phyloP scores from a whole-genome alignment of 1,140 invertebrate species.

The Drosophila parvula region DNA sequence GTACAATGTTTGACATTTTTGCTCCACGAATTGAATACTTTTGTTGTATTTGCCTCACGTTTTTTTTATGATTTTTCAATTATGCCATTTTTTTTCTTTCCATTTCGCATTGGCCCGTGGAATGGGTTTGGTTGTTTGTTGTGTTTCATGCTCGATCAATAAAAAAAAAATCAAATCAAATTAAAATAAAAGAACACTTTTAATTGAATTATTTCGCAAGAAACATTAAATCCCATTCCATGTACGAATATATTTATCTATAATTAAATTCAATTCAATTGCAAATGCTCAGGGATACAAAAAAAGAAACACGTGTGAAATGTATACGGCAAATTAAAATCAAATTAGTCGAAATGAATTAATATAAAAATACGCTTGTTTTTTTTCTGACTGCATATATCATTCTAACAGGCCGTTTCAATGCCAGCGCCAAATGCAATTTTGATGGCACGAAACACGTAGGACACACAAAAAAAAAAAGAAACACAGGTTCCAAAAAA shows the following conservation, averaged over 20 bases:
- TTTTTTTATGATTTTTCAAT: slow-evolving; percentile 65
- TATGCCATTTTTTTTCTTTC: slow-evolving; percentile 36
- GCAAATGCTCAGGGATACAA: background rate
- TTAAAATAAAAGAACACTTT: slow-evolving; percentile 49
- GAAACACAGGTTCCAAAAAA: background rate
- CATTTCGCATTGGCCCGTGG: slow-evolving; percentile 1
- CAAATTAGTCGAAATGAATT: slow-evolving; percentile 52
- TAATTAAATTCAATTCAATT: slow-evolving; percentile 56
- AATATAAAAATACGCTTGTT: slow-evolving; percentile 24
- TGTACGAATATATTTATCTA: slow-evolving; percentile 50
- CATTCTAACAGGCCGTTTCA: slow-evolving; percentile 34
- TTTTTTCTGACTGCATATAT: slow-evolving; percentile 15
- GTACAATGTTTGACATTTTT: slow-evolving; percentile 66
- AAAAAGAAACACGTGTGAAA: slow-evolving; percentile 36
- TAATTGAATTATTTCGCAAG: slow-evolving; percentile 74
- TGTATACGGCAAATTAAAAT: slow-evolving; percentile 57
- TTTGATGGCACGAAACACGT: slow-evolving; percentile 47
- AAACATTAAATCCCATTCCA: slow-evolving; percentile 43
- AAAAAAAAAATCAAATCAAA: slow-evolving; percentile 30
- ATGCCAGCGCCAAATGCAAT: slow-evolving; percentile 41
- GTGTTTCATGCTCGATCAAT: slow-evolving; percentile 3
- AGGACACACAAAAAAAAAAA: slow-evolving; percentile 21
- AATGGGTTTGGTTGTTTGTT: background rate
- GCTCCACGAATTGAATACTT: slow-evolving; percentile 42
- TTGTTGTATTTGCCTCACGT: slow-evolving; percentile 25